A percentile compares a stretch with the other conserved stretches of the same genome.
phyloP scores from a whole-genome alignment of 2,888 invertebrate species.

The Drosophila testacea region DNA sequence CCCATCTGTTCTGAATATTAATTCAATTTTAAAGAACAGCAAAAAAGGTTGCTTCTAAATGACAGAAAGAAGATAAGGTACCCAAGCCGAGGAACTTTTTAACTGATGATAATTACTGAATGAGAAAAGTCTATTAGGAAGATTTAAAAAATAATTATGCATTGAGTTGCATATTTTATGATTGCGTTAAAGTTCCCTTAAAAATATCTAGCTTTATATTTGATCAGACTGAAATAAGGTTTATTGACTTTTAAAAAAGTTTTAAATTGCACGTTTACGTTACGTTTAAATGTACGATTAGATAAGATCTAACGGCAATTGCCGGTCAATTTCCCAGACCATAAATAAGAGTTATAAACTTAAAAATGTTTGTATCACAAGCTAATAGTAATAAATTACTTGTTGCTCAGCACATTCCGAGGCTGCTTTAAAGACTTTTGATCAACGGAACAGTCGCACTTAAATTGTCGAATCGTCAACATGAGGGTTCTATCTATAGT shows the following conservation, averaged over 20 bases:
- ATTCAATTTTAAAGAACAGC: constrained; percentile 9
- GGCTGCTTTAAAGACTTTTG: not conserved
- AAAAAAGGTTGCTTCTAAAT: not conserved
- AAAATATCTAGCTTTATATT: not conserved
- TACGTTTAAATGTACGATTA: constrained; percentile 39
- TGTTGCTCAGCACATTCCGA: constrained; percentile 5
- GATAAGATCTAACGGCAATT: constrained; percentile 24
- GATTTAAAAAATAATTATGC: no score
- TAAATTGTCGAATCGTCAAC: constrained; percentile 17
- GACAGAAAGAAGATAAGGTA: not conserved
- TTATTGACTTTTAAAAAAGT: not conserved
- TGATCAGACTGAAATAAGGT: not conserved
- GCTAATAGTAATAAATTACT: constrained; percentile 25
- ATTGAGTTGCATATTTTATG: no score
- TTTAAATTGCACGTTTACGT: not conserved
- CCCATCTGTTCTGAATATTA: not conserved
- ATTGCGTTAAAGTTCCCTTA: not conserved
- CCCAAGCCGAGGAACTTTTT: not conserved
- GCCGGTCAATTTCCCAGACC: constrained; percentile 4
- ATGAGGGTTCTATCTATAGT: constrained; percentile 35
- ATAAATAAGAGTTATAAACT: constrained; percentile 32
- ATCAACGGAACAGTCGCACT: constrained; percentile 24
- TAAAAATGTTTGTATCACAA: constrained; percentile 6
- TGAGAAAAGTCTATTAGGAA: not conserved
- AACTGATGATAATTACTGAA: not conserved